Evolutionary conservation across 2,797 vertebrate species (phyloP).

Genomic region (Carcharodon carcharias): DNA sequence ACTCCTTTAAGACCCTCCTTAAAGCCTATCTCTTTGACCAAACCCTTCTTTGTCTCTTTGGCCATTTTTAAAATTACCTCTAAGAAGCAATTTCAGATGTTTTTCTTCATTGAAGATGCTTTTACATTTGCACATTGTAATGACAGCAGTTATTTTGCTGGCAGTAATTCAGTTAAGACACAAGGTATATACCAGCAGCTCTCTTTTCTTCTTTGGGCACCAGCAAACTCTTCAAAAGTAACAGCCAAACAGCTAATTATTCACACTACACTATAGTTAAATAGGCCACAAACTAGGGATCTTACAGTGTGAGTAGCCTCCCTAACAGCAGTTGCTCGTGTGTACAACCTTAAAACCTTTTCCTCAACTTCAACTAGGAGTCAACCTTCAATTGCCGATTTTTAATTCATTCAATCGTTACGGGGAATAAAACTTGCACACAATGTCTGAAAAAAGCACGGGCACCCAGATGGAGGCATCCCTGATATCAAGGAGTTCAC

Average conservation of each 20-base stretch:
- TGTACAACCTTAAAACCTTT: not conserved
- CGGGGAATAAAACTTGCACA: not conserved
- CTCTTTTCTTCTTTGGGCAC: no score
- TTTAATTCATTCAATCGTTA: not conserved
- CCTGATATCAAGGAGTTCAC: not conserved
- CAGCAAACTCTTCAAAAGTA: no score
- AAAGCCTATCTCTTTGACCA: not conserved
- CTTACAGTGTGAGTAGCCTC: not conserved
- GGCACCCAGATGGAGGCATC: not conserved
- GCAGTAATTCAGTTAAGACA: no score
- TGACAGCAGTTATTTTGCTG: no score
- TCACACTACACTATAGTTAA: not conserved
- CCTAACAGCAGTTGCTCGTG: not conserved
- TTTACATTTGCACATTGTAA: not conserved
- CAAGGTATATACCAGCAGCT: no score
- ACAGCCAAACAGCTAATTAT: no score
- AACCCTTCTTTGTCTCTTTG: not conserved
- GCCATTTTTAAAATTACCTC: not conserved
- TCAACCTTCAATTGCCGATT: not conserved
- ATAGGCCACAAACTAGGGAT: not conserved
- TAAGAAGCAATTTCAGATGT: not conserved
- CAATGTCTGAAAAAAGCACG: not conserved
- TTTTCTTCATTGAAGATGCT: not conserved
- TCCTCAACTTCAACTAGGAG: not conserved
- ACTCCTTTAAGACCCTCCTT: not conserved